A percentile compares a stretch with the other conserved stretches of the same genome.
phyloP scores from a whole-genome alignment of 2,888 invertebrate species.

The Ischnura elegans region DNA sequence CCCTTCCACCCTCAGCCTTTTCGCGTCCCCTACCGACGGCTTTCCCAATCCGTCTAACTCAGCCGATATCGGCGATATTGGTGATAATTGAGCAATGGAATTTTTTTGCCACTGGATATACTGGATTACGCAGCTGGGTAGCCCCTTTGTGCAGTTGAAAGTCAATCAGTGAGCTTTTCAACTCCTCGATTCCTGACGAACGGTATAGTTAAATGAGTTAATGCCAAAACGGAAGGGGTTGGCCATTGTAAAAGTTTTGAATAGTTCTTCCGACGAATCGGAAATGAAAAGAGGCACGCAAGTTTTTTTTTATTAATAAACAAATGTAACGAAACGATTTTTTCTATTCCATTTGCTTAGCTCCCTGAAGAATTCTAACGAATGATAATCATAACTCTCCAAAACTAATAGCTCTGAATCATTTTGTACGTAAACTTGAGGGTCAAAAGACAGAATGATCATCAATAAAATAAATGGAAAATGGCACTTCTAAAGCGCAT shows the following conservation, averaged over 20 bases:
- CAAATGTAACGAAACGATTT: background rate
- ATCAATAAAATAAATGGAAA: too few species aligned
- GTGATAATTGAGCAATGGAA: slow-evolving; percentile 11
- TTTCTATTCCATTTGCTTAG: background rate
- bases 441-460: too few species aligned
- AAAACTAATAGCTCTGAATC: too few species aligned
- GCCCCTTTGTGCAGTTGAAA: slow-evolving; percentile 6
- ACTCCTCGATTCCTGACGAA: background rate
- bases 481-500: too few species aligned
- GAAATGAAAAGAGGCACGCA: background rate
- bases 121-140: slow-evolving; percentile 17
- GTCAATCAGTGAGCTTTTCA: background rate
- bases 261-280: background rate
- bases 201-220: slow-evolving; percentile 10
- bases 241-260: slow-evolving; percentile 17
- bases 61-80: background rate
- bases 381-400: too few species aligned
- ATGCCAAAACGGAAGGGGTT: background rate
- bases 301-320: background rate
- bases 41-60: slow-evolving; percentile 10
- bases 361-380: too few species aligned
- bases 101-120: background rate
- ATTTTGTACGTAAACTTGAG: too few species aligned
- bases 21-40: background rate
- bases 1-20: background rate